Base-by-base conservation (phyloP, 2,888 invertebrate genomes). In the Noctuana brunneofusca region DNA sequence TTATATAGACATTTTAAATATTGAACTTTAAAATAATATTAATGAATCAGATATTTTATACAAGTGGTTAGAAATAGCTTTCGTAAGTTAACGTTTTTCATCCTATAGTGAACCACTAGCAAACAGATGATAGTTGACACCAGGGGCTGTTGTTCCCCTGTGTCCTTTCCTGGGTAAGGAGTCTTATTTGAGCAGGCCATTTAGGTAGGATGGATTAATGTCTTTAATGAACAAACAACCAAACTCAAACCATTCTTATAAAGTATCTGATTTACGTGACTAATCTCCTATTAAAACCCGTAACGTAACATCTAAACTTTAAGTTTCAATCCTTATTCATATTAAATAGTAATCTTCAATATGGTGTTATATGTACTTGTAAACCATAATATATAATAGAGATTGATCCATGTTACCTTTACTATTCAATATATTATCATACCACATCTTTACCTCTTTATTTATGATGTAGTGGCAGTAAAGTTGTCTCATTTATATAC, bases 401-500 rank as follows among this genome's bases (percentile, higher is more conserved):
- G 46, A 46, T 32, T 46, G 30, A 46, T 43, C 27, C 14, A 35
- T 0, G 20, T 35, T 24, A 46, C 30, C 48, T 57, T 54, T 54
- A 32, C 56, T 32, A 46, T 57, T 48, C 14, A 48, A 48, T 30
- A 46, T 46, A 27, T 20, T 27, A 27, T n/a, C n/a, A n/a, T 30
- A 57, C 56, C 30, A 48, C 20, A 32, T 20, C 9, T 46, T 52
- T 43, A 59, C 38, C 50, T 59, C 50, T 59, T 69, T 22, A 50
- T 68, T 70, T 66, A 58, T 32, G 55, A 65, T 58, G 64, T 69
- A 68, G 69, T 66, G 57, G 69, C 71, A 70, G 71, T 69, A 69
- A 67, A 58, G 57, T 67, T 57, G 43, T 65, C 67, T 67, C 68
- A 64, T 71, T 64, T 65, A 69, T 63, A 66, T 65, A 65, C 67